Base-by-base conservation (phyloP, 2,797 vertebrate species). In the Hylomyscus alleni region DNA sequence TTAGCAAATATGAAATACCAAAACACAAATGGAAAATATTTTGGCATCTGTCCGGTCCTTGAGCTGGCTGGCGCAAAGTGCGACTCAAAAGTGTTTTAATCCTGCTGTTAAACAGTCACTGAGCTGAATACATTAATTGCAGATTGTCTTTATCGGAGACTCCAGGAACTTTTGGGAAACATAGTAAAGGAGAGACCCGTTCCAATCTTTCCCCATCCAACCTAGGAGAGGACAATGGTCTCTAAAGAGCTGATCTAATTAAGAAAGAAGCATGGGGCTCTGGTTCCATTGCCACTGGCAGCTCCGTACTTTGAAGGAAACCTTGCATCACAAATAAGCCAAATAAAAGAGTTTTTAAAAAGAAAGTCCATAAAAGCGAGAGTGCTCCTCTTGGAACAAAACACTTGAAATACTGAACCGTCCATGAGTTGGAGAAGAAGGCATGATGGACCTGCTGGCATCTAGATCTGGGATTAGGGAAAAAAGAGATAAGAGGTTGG, bases 1-100 rank as follows among this genome's bases (percentile, higher is more conserved):
- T 98, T 96, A 97, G 96, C 95, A 98, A 98, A 96, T 97, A 97
- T 65, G 67, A 95, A 98, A 96, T 96, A 97, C 92, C 76, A 97
- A 98, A 98, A 97, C 96, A 98, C 91, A 98, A 96, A 91, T 76
- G 95, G 95, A 96, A 97, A 97, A 93, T 95, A 97, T 97, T 98
- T 97, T 98, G 98, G 98, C 97, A 97, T 97, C 96, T 96, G 95
- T 97, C 94, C 44, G 96, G 97, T 88, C 93, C 92, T 80, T 95
- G 78, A 96, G 95, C 97, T 98, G 98, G 96, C 95, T 97, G 94
- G 87, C 34, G 0, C 13, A 15, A 95, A 86, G 95, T 96, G 97
- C 94, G 97, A 97, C 94, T 84, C 95, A 56, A 94, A 95, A 88
- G 93, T 94, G 95, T 97, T 94, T 95, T 78, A 82, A 86, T 95